Evolutionary conservation across 2,888 invertebrate genomes (phyloP).

Genomic region (Cenopis cana): DNA sequence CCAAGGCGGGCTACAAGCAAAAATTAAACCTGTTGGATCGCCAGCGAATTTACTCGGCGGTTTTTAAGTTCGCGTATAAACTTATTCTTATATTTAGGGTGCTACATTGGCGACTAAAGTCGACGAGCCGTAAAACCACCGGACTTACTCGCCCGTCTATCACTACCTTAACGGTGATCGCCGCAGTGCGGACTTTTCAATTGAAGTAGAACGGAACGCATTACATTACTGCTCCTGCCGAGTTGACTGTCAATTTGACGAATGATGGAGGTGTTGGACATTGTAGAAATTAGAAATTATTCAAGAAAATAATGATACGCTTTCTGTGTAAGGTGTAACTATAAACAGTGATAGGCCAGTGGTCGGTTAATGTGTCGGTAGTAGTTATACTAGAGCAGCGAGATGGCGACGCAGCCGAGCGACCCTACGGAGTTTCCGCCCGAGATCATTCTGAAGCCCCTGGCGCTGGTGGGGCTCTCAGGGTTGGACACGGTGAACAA

Average conservation of each 20-base stretch:
- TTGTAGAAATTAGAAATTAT: conserved; percentile 51
- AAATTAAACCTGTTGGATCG: no score
- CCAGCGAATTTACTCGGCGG: no score
- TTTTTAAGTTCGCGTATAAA: no score
- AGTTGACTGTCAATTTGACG: conserved; percentile 56
- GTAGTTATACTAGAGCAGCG: conserved; percentile 37
- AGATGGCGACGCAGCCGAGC: conserved; percentile 84
- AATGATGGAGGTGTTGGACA: conserved; percentile 65
- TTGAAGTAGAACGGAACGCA: conserved; percentile 35
- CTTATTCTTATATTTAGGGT: no score
- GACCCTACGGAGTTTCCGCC: conserved; percentile 90
- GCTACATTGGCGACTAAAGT: no score
- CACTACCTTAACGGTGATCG: not conserved
- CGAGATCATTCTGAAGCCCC: conserved; percentile 93
- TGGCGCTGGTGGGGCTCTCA: conserved; percentile 94
- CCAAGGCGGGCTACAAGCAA: no score
- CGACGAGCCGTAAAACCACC: no score
- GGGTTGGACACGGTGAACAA: conserved; percentile 95
- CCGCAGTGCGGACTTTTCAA: conserved; percentile 25
- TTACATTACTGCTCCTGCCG: no score
- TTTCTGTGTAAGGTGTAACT: conserved; percentile 21
- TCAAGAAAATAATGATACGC: conserved; percentile 36
- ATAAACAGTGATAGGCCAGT: conserved; percentile 9
- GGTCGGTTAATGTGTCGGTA: conserved; percentile 34
- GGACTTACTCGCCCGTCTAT: no score